Base-by-base conservation (phyloP, 2,113 vertebrate genomes). In the Gobiocypris rarus region DNA sequence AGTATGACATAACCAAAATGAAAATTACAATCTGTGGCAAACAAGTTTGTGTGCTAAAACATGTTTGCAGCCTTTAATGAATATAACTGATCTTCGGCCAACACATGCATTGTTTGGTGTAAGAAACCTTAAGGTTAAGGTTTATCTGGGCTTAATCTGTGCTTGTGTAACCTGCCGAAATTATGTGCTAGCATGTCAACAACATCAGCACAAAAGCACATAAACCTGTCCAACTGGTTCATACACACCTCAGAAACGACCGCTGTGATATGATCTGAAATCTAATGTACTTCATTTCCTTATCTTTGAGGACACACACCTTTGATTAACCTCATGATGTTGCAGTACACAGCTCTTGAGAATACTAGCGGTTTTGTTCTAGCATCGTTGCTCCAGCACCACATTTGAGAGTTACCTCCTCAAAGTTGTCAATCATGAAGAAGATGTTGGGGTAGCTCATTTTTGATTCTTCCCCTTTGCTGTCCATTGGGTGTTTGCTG, bases 381-480 rank as follows among this genome's bases (percentile, higher is more conserved):
- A 50, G 73, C 69, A 52, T 34, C 26, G 28, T 13, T 15, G 63
- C 14, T 67, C 43, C 56, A 43, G 7, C 17, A 24, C 4, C 48
- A 15, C 24, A 24, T 28, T 4, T 8, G 17, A 45, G 8, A 22
- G 43, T n/a, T 87, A 99, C 98, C 97, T 99, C 98, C 89, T 99
- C 98, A 58, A 99, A 99, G 92, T 97, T 99, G 93, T 99, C 98
- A 4, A 99, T 99, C 98, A 99, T 99, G 92, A 98, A 99, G 95
- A 99, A 99, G 92, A 99, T 99, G 92, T 99, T 99, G 5, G 98
- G 98, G 90, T 99, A 99, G 93, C 98, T 99, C 93, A 99, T 99
- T 93, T 98, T 98, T 19, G 98, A 99, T 85, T 99, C 97, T 34
- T 99, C 98, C 38, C 98, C 98, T 88, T 99, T 99, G 91, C 97